Percentiles rank a stretch among this genome's conserved stretches.
Evolutionary conservation across 2,113 vertebrate species (phyloP).

Genomic region (Peromyscus polionotus): DNA sequence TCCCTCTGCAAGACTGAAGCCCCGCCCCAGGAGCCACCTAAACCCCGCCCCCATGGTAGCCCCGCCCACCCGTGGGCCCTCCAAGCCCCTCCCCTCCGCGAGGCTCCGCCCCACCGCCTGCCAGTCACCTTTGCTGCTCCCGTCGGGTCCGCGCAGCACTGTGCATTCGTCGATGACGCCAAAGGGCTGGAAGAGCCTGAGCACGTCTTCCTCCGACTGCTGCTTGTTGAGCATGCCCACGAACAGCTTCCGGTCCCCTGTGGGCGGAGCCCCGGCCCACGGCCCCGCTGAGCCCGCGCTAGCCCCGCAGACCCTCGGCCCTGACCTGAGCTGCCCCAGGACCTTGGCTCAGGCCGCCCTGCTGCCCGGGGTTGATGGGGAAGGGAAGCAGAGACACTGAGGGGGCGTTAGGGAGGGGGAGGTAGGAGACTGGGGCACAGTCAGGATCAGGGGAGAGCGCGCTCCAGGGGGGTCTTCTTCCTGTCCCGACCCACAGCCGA

Average conservation of each 20-base stretch:
- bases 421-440: constrained; percentile 66
- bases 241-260: constrained; percentile 96
- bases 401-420: not conserved
- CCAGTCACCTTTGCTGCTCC: constrained; percentile 97
- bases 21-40: no score
- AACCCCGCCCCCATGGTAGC: not conserved
- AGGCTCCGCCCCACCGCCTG: not conserved
- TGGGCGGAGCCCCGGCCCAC: constrained; percentile 80
- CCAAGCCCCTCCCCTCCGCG: not conserved
- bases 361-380: constrained; percentile 73
- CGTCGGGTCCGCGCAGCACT: constrained; percentile 97
- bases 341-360: not conserved
- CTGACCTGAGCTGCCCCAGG: not conserved
- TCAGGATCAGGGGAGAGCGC: constrained; percentile 61
- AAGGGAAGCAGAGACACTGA: constrained; percentile 2
- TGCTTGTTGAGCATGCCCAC: constrained; percentile 99
- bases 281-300: constrained; percentile 82
- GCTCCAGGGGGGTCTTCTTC: not conserved
- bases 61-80: not conserved
- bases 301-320: not conserved
- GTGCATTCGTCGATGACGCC: constrained; percentile 99
- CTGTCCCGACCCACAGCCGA: not conserved
- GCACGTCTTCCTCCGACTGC: constrained; percentile 98
- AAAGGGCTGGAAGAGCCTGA: constrained; percentile 98
- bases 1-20: no score